Conservation (phyloP, 2,797 vertebrate species). For the Coregonus suidteri region DNA sequence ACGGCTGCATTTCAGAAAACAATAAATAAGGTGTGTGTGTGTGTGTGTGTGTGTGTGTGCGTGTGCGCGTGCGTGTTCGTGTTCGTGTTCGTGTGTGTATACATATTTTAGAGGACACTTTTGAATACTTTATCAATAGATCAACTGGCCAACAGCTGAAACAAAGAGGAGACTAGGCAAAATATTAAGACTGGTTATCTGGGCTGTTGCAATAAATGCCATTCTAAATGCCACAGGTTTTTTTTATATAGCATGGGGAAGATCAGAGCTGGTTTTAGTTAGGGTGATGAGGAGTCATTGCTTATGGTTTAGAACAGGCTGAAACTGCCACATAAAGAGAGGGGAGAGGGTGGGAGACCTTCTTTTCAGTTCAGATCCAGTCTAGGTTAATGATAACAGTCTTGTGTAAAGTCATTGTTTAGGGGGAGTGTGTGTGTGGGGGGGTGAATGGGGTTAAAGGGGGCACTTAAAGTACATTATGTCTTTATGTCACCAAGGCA, state of each 20-base stretch:
- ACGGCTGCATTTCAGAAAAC: constrained; percentile 47
- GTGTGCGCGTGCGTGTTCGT: no score
- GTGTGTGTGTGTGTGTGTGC: no score
- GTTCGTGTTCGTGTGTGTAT: background rate
- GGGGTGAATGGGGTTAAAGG: no score
- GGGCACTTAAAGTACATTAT: background rate
- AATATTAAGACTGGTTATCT: no score
- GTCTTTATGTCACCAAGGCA: background rate
- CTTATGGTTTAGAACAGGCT: background rate
- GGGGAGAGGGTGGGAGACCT: background rate
- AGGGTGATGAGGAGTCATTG: background rate
- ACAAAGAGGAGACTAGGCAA: no score
- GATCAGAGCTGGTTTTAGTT: background rate
- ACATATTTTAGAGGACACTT: background rate
- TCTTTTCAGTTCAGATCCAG: background rate
- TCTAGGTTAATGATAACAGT: constrained; percentile 6
- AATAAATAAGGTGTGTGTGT: no score
- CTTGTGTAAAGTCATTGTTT: background rate
- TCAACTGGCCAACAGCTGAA: no score
- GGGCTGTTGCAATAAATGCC: no score
- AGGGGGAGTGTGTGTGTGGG: no score
- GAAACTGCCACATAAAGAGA: background rate
- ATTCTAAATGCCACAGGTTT: no score
- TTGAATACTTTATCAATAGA: background rate
- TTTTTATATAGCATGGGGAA: no score